Conservation (phyloP, 37 sponge, comb jelly and placozoan species). For the Crambe crambe region DNA sequence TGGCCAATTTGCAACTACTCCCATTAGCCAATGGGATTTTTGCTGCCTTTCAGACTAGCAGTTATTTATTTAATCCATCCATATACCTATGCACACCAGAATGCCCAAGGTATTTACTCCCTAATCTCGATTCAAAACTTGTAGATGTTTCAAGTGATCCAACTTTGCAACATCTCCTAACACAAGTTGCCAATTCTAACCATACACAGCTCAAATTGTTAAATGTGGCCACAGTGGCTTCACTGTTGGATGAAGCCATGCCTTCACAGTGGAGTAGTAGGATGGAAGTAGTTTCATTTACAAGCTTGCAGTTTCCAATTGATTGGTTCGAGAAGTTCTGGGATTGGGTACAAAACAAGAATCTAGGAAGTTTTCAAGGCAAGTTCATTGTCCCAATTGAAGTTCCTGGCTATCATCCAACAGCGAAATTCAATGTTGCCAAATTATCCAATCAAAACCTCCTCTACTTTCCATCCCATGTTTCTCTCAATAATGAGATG, state of each 20-base stretch:
- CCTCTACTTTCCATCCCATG: neutral
- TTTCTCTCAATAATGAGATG: neutral
- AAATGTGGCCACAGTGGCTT: neutral
- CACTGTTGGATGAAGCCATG: slow-evolving; percentile 9
- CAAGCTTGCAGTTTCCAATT: neutral
- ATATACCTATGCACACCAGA: slow-evolving; percentile 29
- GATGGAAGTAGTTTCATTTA: neutral
- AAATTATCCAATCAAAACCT: neutral
- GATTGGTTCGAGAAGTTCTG: slow-evolving; percentile 42
- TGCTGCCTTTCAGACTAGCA: slow-evolving; percentile 6
- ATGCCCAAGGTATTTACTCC: slow-evolving; percentile 43
- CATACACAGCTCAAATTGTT: slow-evolving; percentile 27
- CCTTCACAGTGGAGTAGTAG: slow-evolving; percentile 8
- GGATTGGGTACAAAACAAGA: slow-evolving; percentile 39
- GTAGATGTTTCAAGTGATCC: slow-evolving; percentile 11
- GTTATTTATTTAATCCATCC: neutral
- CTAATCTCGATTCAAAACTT: slow-evolving; percentile 23
- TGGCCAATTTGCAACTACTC: slow-evolving; percentile 25
- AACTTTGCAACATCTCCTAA: slow-evolving; percentile 4
- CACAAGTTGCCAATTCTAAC: slow-evolving; percentile 10
- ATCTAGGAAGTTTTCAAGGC: slow-evolving; percentile 3
- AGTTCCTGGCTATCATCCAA: neutral
- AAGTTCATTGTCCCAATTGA: slow-evolving; percentile 30
- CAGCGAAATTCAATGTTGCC: neutral
- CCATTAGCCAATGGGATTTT: slow-evolving; percentile 55